phyloP scores from a whole-genome alignment of 2,888 invertebrate genomes.

The Drosophila meridiana region DNA sequence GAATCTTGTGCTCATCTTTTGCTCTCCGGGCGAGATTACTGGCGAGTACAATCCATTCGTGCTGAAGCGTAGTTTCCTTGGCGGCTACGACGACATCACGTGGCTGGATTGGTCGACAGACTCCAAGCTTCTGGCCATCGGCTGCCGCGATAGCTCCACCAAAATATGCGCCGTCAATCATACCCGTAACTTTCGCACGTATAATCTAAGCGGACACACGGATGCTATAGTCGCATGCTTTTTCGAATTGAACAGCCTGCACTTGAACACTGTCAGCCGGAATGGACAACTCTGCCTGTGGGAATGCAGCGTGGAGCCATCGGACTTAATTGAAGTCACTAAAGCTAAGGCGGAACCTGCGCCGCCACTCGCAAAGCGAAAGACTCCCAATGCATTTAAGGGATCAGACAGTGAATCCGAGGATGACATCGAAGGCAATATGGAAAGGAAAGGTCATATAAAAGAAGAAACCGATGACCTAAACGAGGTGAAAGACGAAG shows the following conservation, averaged over 20 bases:
- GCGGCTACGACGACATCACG: conserved; percentile 93
- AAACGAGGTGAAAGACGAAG: conserved; percentile 84
- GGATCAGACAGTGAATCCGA: conserved; percentile 86
- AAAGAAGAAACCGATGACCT: conserved; percentile 84
- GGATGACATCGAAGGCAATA: conserved; percentile 87
- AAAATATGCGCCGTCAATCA: conserved; percentile 92
- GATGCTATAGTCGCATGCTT: conserved; percentile 94
- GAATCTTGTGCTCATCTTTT: conserved; percentile 94
- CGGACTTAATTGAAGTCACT: conserved; percentile 86
- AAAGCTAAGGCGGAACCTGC: neutral
- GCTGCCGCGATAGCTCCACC: conserved; percentile 95
- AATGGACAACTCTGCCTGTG: conserved; percentile 92
- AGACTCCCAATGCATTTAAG: conserved; percentile 56
- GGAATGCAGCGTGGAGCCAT: conserved; percentile 92
- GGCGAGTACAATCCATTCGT: conserved; percentile 95
- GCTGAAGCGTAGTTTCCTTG: conserved; percentile 92
- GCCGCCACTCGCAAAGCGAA: conserved; percentile 42
- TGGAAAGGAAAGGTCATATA: conserved; percentile 53
- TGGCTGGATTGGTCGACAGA: conserved; percentile 97
- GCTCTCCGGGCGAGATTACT: conserved; percentile 91
- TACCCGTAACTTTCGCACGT: conserved; percentile 91
- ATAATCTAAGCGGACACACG: conserved; percentile 93
- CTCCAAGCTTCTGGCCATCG: conserved; percentile 94
- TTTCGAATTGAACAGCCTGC: conserved; percentile 94
- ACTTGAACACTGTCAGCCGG: conserved; percentile 92